A percentile compares a stretch with the other conserved stretches of the same genome.
phyloP scores from a whole-genome alignment of 2,797 vertebrate genomes.

The Mycteria americana region DNA sequence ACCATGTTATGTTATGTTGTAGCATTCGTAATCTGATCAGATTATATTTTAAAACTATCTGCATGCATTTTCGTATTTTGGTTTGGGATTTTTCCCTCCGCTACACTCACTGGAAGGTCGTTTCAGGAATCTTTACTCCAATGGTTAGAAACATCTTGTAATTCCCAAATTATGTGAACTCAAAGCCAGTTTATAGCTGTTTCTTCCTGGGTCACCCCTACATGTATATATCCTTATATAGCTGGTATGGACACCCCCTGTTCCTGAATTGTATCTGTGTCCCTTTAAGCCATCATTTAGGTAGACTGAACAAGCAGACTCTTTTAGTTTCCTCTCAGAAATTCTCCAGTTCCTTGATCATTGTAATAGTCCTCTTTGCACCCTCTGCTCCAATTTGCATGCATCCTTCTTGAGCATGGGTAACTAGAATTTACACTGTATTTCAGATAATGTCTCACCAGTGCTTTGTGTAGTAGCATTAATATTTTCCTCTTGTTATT shows the following conservation, averaged over 20 bases:
- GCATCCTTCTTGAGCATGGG: slow-evolving; percentile 19
- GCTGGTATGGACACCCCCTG: not conserved
- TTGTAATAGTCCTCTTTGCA: slow-evolving; percentile 44
- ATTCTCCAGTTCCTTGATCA: not conserved
- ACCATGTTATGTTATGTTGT: not conserved
- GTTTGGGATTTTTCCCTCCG: not conserved
- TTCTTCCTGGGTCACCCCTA: not conserved
- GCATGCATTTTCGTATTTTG: not conserved
- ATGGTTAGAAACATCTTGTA: not conserved
- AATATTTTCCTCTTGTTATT: slow-evolving; percentile 61
- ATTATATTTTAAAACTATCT: not conserved
- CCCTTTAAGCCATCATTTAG: not conserved
- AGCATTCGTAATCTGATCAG: not conserved
- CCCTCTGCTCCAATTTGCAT: slow-evolving; percentile 57
- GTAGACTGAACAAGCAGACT: not conserved
- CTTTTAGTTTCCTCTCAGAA: not conserved
- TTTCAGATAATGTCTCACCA: slow-evolving; percentile 49
- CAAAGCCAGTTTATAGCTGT: not conserved
- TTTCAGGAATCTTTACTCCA: not conserved
- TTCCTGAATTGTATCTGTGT: not conserved
- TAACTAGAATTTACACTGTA: slow-evolving; percentile 15
- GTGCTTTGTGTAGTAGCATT: slow-evolving; percentile 49
- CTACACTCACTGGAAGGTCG: not conserved
- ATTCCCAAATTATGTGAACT: not conserved
- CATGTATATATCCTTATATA: not conserved